These are phyloP conservation scores for Toxostoma redivivum DNA, from an alignment of 2,113 vertebrate genomes.

Conservation along the genomic window DNA sequence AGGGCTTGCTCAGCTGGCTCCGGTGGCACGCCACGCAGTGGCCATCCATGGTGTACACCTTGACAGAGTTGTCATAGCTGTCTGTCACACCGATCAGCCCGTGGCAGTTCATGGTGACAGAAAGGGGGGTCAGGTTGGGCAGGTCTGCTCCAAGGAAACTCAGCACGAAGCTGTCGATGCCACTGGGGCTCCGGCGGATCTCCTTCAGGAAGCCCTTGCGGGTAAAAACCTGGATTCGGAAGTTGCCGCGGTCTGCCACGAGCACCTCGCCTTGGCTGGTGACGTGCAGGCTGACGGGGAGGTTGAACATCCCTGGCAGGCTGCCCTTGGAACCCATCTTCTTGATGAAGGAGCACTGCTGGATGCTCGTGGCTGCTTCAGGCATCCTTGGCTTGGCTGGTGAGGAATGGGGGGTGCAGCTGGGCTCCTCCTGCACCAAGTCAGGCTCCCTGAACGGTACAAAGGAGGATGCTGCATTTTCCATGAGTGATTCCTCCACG, in stretches of 20 bases:
- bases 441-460: constrained; percentile 79
- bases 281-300: constrained; percentile 90
- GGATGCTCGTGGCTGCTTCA: constrained; percentile 68
- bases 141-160: constrained; percentile 94
- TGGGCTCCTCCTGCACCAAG: constrained; percentile 74
- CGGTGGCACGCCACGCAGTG: constrained; percentile 93
- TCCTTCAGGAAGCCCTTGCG: constrained; percentile 94
- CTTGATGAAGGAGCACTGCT: constrained; percentile 90
- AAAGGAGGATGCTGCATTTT: constrained; percentile 39
- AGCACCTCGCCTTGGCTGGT: constrained; percentile 90
- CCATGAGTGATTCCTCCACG: constrained; percentile 78
- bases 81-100: constrained; percentile 94
- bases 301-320: constrained; percentile 91
- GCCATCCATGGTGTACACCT: constrained; percentile 93
- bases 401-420: constrained; percentile 73
- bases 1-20: constrained; percentile 94
- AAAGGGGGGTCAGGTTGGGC: constrained; percentile 91
- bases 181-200: constrained; percentile 91
- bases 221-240: constrained; percentile 93
- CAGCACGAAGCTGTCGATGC: constrained; percentile 93
- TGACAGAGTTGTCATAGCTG: constrained; percentile 95
- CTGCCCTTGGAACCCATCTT: constrained; percentile 96
- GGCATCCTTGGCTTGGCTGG: constrained; percentile 76
- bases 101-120: constrained; percentile 91
- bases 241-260: constrained; percentile 93